Evolutionary conservation across 2,113 vertebrate species (phyloP), one percentile per base, ranked within the genome.

Genomic region (Labrus mixtus): DNA sequence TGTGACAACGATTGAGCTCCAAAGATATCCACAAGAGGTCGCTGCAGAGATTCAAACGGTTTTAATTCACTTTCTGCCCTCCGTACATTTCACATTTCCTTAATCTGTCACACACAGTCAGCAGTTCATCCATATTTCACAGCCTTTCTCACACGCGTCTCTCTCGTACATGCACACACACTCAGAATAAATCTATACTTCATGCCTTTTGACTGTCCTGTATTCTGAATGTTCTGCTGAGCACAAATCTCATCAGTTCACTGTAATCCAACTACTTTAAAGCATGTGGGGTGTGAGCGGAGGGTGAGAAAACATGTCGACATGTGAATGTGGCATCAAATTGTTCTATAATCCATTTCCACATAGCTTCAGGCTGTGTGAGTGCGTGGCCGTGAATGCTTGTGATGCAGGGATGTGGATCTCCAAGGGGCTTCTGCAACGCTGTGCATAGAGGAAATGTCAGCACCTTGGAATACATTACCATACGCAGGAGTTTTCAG

Each of bases 91-190:
- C 66, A 66, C 67, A 59, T 58, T 58, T 77, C 41, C 59, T 69
- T 66, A 55, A 73, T 79, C 65, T 78, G 58, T 66, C 78, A 45
- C 66, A 61, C 66, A 23, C 58, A 45, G 58, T 66, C 59, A 72
- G 73, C 9, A 13, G 36, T 73, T 84, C 62, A 81, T 83, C 68
- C 60, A 73, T 85, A 72, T 87, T 81, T 83, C 53, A 82, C 41
- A 37, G 51, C n/a, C 19, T 33, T 48, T 19, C 57, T 79, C 72
- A 37, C 22, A 43, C 65, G 13, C 45, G 46, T 41, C n/a, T 19
- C 43, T 11, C 54, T 0, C 37, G 15, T 15, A 13, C 29, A 25
- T 46, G 48, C 55, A 60, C 55, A 60, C 56, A 29, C 48, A n/a
- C 15, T 17, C 25, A 55, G 20, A 2, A 53, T 8, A 54, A 48